Evolutionary conservation across 2,888 invertebrate species (phyloP).

Genomic region (Saturnia japonica): DNA sequence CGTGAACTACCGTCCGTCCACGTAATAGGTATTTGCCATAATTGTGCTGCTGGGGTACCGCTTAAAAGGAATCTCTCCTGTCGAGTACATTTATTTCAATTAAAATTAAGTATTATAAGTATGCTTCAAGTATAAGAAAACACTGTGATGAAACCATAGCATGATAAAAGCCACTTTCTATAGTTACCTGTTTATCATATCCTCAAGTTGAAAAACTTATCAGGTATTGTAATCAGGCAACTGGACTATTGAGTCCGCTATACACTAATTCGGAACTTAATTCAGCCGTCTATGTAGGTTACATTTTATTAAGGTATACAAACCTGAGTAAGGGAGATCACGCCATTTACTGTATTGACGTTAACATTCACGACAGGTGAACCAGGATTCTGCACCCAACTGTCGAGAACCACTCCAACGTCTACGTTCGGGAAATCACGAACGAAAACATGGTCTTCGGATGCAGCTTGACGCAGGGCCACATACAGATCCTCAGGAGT

Average conservation of each 20-base stretch:
- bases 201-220: background rate
- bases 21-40: constrained; percentile 72
- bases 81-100: constrained; percentile 11
- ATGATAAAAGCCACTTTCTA: background rate
- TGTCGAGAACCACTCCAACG: constrained; percentile 75
- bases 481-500: constrained; percentile 62
- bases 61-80: constrained; percentile 64
- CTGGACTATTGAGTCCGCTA: too few species aligned
- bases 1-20: constrained; percentile 65
- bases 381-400: constrained; percentile 84
- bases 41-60: constrained; percentile 39
- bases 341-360: constrained; percentile 57
- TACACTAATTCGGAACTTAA: too few species aligned
- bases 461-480: constrained; percentile 56
- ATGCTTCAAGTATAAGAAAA: too few species aligned
- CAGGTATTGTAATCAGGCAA: background rate
- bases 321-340: constrained; percentile 67
- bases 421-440: constrained; percentile 49
- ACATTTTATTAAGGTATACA: background rate
- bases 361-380: constrained; percentile 81
- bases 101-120: background rate
- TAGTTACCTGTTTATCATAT: background rate
- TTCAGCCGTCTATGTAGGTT: too few species aligned
- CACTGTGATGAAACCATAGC: too few species aligned
- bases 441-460: constrained; percentile 52